Conservation (phyloP, 1,140 invertebrate genomes). For the Schlechtendalia chinensis region DNA sequence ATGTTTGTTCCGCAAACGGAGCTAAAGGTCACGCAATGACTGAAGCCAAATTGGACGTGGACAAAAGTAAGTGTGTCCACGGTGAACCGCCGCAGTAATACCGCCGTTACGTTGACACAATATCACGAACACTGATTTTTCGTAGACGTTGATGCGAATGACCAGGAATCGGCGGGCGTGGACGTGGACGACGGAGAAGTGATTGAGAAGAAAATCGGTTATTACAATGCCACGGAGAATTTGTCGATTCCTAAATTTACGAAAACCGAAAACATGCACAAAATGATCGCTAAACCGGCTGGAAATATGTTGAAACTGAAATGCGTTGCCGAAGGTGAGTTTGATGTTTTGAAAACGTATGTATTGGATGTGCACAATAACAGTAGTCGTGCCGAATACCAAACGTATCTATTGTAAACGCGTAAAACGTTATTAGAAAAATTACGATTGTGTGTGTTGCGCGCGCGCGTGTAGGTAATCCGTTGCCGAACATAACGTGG, state of each 20-base stretch:
- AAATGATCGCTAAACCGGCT: conserved; percentile 64
- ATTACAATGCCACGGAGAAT: conserved; percentile 7
- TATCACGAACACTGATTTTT: too few relatives aligned
- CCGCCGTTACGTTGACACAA: too few relatives aligned
- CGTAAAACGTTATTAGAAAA: neutral
- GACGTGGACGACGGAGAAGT: conserved; percentile 30
- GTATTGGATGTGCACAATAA: too few relatives aligned
- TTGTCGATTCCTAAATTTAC: conserved; percentile 55
- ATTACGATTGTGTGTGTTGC: neutral
- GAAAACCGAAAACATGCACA: conserved; percentile 60
- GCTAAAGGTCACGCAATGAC: conserved; percentile 69
- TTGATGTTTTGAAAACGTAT: neutral
- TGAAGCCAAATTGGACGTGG: conserved; percentile 79
- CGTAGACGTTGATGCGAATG: too few relatives aligned
- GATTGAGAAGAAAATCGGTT: neutral
- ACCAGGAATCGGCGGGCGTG: conserved; percentile 45
- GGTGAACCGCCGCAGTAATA: too few relatives aligned
- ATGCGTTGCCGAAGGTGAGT: conserved; percentile 62
- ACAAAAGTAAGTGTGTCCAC: conserved; percentile 60
- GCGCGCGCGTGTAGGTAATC: conserved; percentile 62
- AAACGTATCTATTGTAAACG: neutral
- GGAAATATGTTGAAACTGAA: conserved; percentile 66
- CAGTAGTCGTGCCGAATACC: neutral
- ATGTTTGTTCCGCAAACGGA: conserved; percentile 79
- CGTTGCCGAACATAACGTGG: conserved; percentile 77